Evolutionary conservation across 2,888 invertebrate species (phyloP), one percentile per base, ranked within the genome.

Genomic region (Campoletis raptor): DNA sequence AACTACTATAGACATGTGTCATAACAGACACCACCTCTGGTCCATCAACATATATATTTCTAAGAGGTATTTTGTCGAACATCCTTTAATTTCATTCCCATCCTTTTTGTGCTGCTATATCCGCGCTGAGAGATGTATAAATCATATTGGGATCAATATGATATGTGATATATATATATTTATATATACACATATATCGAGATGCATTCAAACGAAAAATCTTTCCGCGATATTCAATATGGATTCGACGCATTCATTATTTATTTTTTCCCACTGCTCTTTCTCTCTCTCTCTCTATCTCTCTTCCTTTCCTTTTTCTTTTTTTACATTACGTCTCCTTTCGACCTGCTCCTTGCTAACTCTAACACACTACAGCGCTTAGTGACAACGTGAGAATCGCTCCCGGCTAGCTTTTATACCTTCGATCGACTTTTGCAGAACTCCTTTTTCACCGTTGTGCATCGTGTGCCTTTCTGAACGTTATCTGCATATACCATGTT

Each of bases 371-470:
- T n/a, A 21, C 40, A 15, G 67, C 30, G 61, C 2, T 67, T 42
- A 67, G 64, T 61, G 61, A 64, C 36, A 42, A 61, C 57, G 54
- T 45, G 18, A 37, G 72, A 24, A 48, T 36, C 15, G 66, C 48
- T 36, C 61, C 37, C 21, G 61, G 37, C 69, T n/a, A 48, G 81
- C 61, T 81, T 66, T 76, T 84, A 76, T 61, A 24, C 30, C 45
- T 72, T 42, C 73, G 82, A 83, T 83, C 83, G 82, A 84, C 67
- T 86, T 83, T 83, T 24, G 36, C 15, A 8, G 12, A 76, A 42
- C 40, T 72, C 42, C 40, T 42, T n/a, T 45, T 18, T 45, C 67
- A 77, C 70, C 30, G 5, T 5, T 21, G 24, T 57, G 54, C 74
- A 69, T 74, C 67, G 40, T 30, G 48, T 48, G 24, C 48, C 24